Evolutionary conservation across 2,113 vertebrate species (phyloP), one percentile per base, ranked within the genome.

Genomic region (Budorcas taxicolor): DNA sequence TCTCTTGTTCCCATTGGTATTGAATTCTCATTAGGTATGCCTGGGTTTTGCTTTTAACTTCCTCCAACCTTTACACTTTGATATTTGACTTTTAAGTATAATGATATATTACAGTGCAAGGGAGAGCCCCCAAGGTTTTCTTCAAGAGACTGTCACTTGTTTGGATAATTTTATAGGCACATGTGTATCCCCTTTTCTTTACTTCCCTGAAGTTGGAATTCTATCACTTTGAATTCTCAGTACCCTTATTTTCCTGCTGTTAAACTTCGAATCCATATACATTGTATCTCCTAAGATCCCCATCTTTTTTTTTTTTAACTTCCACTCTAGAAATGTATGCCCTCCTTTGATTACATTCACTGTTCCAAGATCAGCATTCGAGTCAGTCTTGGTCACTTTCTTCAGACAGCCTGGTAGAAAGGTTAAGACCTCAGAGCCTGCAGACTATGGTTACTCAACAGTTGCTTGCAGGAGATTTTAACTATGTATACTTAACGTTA

Each of bases 401-500:
- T 85, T 94, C n/a, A 94, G 23, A 91, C 27, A 97, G 50, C 27
- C 50, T 95, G 52, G 16, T 81, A n/a, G 29, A 94, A 58, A 57
- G 29, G 21, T 90, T 87, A 64, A 92, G 60, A 83, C 53, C 19
- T 92, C 3, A 55, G 45, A 91, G 12, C 53, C 50, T 81, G 0
- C 27, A 64, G 40, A 45, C 50, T 36, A 36, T 81, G 31, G 67
- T 71, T n/a, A 67, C 7, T 47, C 21, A 91, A 3, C 6, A 36
- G 29, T 62, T 81, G 53, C 92, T 94, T 97, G 40, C 33, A 83
- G 64, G 52, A 95, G 47, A 96, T 94, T 83, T 29, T 92, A 67
- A 19, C 53, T 12, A 29, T 36, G 36, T 78, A 5, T 60, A 57
- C 29, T 12, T 81, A 52, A 6, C 84, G 13, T 85, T 89, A 27